phyloP scores from a whole-genome alignment of 2,797 vertebrate genomes.

The Xyrichtys novacula region DNA sequence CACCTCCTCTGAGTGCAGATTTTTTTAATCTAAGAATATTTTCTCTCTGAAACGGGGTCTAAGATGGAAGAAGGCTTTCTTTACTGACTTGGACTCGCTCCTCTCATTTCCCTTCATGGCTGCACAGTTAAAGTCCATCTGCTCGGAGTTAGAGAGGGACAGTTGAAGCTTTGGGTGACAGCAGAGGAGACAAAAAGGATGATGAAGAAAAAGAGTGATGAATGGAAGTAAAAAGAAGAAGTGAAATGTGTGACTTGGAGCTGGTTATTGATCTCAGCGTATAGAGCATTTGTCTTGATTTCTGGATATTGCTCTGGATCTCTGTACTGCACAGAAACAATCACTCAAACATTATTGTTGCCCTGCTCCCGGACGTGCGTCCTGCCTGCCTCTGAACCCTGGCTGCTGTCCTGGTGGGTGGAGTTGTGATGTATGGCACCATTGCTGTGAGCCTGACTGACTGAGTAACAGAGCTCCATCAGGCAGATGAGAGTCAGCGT shows the following conservation, averaged over 20 bases:
- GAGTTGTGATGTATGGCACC: constrained; percentile 53
- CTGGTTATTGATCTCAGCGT: constrained; percentile 5
- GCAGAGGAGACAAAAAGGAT: not conserved
- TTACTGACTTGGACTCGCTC: constrained; percentile 41
- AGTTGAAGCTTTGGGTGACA: constrained; percentile 1
- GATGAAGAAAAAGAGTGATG: not conserved
- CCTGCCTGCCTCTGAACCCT: not conserved
- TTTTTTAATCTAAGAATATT: constrained; percentile 18
- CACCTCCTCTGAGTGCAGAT: constrained; percentile 4
- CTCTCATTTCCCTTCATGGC: constrained; percentile 10
- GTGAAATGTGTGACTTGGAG: constrained; percentile 9
- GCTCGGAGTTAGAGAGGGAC: not conserved
- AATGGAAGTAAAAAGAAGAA: not conserved
- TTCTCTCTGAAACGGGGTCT: constrained; percentile 22
- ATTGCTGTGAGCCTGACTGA: constrained; percentile 5
- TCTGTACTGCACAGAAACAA: not conserved
- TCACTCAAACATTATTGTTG: constrained; percentile 35
- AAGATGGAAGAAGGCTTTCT: constrained; percentile 2
- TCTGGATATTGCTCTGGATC: constrained; percentile 13
- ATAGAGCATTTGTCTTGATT: constrained; percentile 44
- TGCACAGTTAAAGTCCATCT: not conserved
- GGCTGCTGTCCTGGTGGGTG: constrained; percentile 41
- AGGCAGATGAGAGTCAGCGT: constrained; percentile 43
- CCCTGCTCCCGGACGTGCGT: constrained; percentile 8
- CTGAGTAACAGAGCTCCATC: constrained; percentile 19